phyloP scores from a whole-genome alignment of 2,113 vertebrate species.

The Tetrao urogallus region DNA sequence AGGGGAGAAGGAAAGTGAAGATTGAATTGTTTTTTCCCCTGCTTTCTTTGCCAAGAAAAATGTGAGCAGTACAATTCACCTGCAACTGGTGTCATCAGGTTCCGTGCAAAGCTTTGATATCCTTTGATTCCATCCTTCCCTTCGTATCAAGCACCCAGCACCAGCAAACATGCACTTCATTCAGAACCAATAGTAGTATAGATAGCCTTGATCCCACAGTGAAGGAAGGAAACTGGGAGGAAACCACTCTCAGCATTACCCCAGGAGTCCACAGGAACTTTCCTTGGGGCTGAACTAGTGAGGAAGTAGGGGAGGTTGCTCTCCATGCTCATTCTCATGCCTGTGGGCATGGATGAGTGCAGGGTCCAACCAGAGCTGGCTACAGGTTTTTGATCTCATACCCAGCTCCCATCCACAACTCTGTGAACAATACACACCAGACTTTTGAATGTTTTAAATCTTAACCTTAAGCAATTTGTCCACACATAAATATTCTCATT shows the following conservation, averaged over 20 bases:
- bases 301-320: background rate
- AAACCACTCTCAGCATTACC: background rate
- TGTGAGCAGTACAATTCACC: background rate
- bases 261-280: background rate
- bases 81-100: background rate
- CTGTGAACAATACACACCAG: background rate
- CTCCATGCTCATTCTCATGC: background rate
- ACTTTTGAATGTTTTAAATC: background rate
- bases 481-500: background rate
- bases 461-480: background rate
- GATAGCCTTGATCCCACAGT: background rate
- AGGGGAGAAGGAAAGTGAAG: background rate
- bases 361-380: background rate
- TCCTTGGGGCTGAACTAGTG: background rate
- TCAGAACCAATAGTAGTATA: background rate
- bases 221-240: background rate
- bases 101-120: background rate
- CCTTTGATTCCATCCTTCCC: background rate
- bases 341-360: rapidly evolving
- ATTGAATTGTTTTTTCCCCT: background rate
- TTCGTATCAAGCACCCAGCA: background rate
- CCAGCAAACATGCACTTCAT: background rate
- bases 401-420: background rate
- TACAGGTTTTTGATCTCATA: rapidly evolving
- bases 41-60: background rate